These are phyloP conservation scores for Hetaerina titia DNA, from an alignment of 2,888 invertebrate species.

Conservation along the genomic window DNA sequence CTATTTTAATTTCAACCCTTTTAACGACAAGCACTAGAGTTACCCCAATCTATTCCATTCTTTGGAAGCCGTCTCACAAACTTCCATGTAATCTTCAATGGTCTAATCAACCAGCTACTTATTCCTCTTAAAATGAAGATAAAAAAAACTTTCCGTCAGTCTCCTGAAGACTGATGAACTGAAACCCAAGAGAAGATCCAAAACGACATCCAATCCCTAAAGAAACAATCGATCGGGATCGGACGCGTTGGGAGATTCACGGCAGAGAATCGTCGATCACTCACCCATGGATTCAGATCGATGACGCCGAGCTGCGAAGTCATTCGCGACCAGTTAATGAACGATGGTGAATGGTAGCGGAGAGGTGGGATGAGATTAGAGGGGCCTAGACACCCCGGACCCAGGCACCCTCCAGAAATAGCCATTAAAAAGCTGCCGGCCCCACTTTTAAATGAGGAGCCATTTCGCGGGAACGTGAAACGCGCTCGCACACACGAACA, in stretches of 20 bases:
- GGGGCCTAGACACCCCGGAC: background rate
- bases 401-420: background rate
- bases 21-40: no score
- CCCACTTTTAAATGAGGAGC: background rate
- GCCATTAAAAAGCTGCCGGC: background rate
- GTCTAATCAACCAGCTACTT: no score
- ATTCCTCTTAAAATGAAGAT: no score
- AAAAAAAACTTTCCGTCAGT: background rate
- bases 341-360: background rate
- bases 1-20: no score
- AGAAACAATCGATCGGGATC: background rate
- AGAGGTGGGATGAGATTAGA: background rate
- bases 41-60: no score
- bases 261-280: background rate
- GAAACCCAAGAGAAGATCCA: background rate
- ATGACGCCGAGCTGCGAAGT: background rate
- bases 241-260: background rate
- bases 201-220: background rate
- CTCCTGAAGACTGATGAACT: background rate
- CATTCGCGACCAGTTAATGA: background rate
- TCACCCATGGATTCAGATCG: background rate
- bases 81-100: no score
- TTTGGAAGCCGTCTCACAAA: no score
- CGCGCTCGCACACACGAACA: background rate
- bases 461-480: background rate